Evolutionary conservation across 2,888 invertebrate species (phyloP), one percentile per base, ranked within the genome.

Genomic region (Lamellibrachia satsuma): DNA sequence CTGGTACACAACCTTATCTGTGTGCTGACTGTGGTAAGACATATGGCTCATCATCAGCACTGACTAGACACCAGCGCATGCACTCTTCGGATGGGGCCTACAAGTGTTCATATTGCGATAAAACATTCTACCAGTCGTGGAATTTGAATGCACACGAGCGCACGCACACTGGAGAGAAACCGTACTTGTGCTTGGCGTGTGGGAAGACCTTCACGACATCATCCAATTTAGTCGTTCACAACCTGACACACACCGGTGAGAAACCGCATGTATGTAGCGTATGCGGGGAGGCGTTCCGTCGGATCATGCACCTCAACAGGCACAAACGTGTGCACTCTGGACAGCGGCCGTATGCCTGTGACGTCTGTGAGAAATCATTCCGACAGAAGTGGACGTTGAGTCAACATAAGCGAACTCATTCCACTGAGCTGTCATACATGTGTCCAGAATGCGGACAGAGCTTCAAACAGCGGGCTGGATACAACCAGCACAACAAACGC

Each of bases 51-150:
- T 75, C 75, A 75, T 22, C 75, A 75, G 75, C 75, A 75, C 22
- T 75, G 75, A 22, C n/a, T n/a, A 75, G 75, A 15, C 75, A 75
- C 22, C 75, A 75, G n/a, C 75, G 75, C n/a, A 11, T 75, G 75
- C 75, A 75, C 22, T 22, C 75, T 22, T 75, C 75, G n/a, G 75
- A 22, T n/a, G 75, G 75, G 15, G 75, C 75, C 75, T 75, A 75
- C 22, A 75, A 75, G 75, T 75, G 75, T 22, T n/a, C 75, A 1
- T 75, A 75, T n/a, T 75, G 75, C n/a, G 75, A 75, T 22, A 75
- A 75, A n/a, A 75, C 75, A 75, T 75, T 75, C 75, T n/a, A 75
- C 75, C 75, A 75, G 75, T 75, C 75, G 22, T 75, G 75, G 75
- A 75, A 75, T n/a, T 75, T 75, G 22, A 75, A 75, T 15, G 75